Conservation (phyloP, 2,797 vertebrate genomes). For the Enteromius trimaculatus region DNA sequence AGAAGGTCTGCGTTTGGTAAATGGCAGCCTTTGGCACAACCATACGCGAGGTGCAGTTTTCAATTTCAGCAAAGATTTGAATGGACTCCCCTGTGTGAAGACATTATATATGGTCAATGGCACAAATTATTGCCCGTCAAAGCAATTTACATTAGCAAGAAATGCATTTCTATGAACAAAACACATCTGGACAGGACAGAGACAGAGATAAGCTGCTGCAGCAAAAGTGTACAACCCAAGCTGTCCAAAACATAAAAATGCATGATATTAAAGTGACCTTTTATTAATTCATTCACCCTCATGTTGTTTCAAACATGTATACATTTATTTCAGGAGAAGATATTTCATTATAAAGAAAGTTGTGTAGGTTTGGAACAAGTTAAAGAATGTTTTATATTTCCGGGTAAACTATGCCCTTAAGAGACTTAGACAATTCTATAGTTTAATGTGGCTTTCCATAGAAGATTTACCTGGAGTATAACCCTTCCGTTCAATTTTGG, state of each 20-base stretch:
- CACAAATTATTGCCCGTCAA: no score
- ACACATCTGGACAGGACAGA: background rate
- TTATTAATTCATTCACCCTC: background rate
- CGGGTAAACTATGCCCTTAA: background rate
- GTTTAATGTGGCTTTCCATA: background rate
- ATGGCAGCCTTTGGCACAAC: constrained; percentile 98
- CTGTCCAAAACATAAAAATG: background rate
- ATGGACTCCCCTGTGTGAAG: constrained; percentile 89
- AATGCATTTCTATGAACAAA: background rate
- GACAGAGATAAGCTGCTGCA: background rate
- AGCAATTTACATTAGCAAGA: background rate
- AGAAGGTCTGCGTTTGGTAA: constrained; percentile 95
- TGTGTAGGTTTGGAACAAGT: background rate
- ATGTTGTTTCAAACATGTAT: background rate
- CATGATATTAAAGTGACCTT: background rate
- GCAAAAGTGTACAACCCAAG: background rate
- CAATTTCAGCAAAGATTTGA: constrained; percentile 97
- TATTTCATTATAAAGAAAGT: background rate
- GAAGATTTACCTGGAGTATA: constrained; percentile 91
- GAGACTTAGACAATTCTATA: background rate
- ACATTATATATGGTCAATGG: background rate
- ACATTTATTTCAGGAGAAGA: background rate
- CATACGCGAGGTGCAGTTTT: constrained; percentile 94
- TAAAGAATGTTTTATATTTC: background rate
- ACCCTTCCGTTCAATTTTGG: constrained; percentile 98